These are phyloP conservation scores for Gymnopithys bicolor DNA, from an alignment of 2,797 vertebrate genomes.

Conservation along the genomic window DNA sequence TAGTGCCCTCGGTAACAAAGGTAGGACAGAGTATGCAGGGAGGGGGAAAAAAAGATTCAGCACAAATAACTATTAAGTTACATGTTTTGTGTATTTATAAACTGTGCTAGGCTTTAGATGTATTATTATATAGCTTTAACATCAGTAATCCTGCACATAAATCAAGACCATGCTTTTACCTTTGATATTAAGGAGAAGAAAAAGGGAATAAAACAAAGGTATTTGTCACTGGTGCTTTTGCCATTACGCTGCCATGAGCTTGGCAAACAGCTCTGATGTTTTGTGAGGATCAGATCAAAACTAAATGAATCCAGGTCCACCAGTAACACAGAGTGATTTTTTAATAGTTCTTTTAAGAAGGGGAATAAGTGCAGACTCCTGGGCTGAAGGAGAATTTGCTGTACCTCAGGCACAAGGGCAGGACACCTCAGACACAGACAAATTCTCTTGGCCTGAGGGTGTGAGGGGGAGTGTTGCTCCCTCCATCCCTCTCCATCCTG, in stretches of 20 bases:
- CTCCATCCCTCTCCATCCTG: neutral
- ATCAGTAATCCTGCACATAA: neutral
- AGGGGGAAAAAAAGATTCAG: neutral
- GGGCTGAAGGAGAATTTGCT: neutral
- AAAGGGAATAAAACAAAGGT: neutral
- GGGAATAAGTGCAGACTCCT: neutral
- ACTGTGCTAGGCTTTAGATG: neutral
- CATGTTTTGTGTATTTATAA: neutral
- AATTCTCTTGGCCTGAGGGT: neutral
- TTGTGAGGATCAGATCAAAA: neutral
- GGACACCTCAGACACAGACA: neutral
- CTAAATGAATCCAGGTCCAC: neutral
- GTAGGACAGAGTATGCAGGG: neutral
- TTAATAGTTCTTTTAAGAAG: neutral
- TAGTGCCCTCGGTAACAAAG: conserved; percentile 30
- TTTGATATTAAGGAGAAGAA: neutral
- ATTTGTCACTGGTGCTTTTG: neutral
- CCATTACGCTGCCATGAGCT: neutral
- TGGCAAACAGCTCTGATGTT: neutral
- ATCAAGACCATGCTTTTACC: neutral
- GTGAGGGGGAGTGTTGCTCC: neutral
- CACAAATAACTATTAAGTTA: neutral
- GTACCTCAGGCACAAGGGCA: neutral
- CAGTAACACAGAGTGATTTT: neutral
- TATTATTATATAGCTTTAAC: neutral